Evolutionary conservation across 2,888 invertebrate genomes (phyloP).

Genomic region (Ennomos fuscantarius): DNA sequence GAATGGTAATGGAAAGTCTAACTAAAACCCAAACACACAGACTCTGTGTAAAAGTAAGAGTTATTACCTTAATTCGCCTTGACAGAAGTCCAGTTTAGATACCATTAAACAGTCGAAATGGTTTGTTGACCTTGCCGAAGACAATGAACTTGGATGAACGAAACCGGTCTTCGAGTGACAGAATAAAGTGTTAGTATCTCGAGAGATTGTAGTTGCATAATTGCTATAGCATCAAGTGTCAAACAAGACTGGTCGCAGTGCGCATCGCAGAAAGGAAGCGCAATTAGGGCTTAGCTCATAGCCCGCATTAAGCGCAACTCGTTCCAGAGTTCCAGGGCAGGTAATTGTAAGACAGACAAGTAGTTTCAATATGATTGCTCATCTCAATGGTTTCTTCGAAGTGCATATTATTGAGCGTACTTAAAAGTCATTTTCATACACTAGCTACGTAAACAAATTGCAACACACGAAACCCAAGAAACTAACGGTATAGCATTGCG

Average conservation of each 20-base stretch:
- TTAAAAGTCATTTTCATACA: too few species aligned
- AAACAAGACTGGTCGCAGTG: slow-evolving; percentile 33
- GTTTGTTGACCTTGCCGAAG: slow-evolving; percentile 63
- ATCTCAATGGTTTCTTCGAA: too few species aligned
- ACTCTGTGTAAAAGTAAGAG: slow-evolving; percentile 51
- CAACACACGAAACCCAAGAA: too few species aligned
- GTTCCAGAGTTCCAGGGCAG: background rate
- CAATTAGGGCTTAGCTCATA: slow-evolving; percentile 13
- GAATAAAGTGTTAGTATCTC: slow-evolving; percentile 41
- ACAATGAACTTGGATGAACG: slow-evolving; percentile 66
- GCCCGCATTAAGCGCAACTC: slow-evolving; percentile 3
- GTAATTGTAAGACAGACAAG: background rate
- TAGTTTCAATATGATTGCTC: too few species aligned
- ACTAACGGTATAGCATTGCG: too few species aligned
- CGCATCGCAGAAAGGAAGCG: slow-evolving; percentile 1
- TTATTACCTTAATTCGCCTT: slow-evolving; percentile 45
- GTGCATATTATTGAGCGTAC: too few species aligned
- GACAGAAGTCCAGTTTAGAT: slow-evolving; percentile 45
- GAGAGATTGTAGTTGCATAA: slow-evolving; percentile 50
- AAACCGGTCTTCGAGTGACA: slow-evolving; percentile 57
- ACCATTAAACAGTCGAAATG: slow-evolving; percentile 47
- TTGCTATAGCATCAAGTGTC: slow-evolving; percentile 32
- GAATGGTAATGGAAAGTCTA: slow-evolving; percentile 29
- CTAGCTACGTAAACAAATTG: too few species aligned
- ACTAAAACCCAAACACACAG: slow-evolving; percentile 1